Evolutionary conservation across 64 coral and sea anemone genomes (phyloP).

Genomic region (Dendrophyllia cribrosa): DNA sequence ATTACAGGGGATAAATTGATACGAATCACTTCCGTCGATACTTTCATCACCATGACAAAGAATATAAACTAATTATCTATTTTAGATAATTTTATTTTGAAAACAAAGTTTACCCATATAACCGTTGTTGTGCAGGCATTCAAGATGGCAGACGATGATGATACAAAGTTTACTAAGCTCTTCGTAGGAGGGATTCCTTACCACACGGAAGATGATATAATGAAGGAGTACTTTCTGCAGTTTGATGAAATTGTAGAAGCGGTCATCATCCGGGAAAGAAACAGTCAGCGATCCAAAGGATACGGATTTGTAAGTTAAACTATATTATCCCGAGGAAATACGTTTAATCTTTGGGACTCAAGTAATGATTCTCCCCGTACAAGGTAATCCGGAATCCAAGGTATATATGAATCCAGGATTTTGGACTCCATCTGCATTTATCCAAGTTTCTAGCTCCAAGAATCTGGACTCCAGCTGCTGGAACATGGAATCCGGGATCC

Average conservation of each 20-base stretch:
- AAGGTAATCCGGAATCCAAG: no score
- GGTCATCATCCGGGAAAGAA: conserved; percentile 70
- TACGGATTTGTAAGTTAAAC: conserved; percentile 81
- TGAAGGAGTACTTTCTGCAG: conserved; percentile 72
- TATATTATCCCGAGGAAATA: not conserved
- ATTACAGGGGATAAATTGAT: no score
- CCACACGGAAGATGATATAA: conserved; percentile 54
- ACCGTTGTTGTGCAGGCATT: not conserved
- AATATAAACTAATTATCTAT: no score
- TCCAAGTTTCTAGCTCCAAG: no score
- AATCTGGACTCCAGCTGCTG: no score
- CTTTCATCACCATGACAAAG: no score
- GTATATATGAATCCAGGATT: no score
- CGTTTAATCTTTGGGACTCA: no score
- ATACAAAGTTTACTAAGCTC: conserved; percentile 80
- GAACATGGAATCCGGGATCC: no score
- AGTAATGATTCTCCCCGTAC: no score
- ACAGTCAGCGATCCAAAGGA: conserved; percentile 66
- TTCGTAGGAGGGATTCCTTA: conserved; percentile 85
- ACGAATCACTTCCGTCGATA: no score
- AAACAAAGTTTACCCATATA: not conserved
- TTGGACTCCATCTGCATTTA: no score
- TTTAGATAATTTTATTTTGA: not conserved
- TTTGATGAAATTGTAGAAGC: conserved; percentile 85
- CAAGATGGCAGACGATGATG: conserved; percentile 62